These are phyloP conservation scores for Eupristina koningsbergeri DNA, from an alignment of 1,140 invertebrate species.

Conservation along the genomic window DNA sequence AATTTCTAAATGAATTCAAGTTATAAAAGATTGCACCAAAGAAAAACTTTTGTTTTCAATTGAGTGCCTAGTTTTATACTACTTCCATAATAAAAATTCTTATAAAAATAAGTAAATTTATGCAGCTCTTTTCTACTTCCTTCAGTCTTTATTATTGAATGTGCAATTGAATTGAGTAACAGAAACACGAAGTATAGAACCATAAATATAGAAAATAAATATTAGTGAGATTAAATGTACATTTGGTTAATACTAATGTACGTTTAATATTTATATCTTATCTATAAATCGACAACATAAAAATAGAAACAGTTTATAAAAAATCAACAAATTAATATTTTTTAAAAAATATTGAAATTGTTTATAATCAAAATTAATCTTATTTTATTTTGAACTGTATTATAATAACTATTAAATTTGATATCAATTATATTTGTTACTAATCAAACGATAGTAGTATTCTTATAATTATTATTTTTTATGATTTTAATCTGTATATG, in stretches of 20 bases:
- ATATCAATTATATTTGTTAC: background rate
- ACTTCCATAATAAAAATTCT: conserved; percentile 50
- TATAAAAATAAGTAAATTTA: conserved; percentile 37
- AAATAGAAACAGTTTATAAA: no score
- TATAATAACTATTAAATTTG: background rate
- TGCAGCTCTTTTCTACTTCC: conserved; percentile 12
- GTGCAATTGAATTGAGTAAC: conserved; percentile 25
- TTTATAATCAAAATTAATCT: no score
- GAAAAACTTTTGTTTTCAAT: conserved; percentile 31
- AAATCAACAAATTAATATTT: no score
- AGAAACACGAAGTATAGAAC: background rate
- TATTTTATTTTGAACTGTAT: background rate
- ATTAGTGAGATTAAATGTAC: conserved; percentile 37
- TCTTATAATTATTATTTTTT: background rate
- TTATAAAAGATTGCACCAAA: conserved; percentile 25
- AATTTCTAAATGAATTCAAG: background rate
- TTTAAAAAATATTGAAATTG: no score
- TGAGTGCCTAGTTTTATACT: conserved; percentile 62
- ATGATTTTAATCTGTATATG: no score
- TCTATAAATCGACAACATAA: no score
- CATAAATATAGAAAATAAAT: conserved; percentile 25
- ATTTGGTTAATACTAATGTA: no score
- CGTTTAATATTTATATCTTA: no score
- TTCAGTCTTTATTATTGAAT: conserved; percentile 15
- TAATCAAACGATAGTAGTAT: conserved; percentile 21